Conservation (phyloP, 2,113 vertebrate genomes). For the Alligator mississippiensis region DNA sequence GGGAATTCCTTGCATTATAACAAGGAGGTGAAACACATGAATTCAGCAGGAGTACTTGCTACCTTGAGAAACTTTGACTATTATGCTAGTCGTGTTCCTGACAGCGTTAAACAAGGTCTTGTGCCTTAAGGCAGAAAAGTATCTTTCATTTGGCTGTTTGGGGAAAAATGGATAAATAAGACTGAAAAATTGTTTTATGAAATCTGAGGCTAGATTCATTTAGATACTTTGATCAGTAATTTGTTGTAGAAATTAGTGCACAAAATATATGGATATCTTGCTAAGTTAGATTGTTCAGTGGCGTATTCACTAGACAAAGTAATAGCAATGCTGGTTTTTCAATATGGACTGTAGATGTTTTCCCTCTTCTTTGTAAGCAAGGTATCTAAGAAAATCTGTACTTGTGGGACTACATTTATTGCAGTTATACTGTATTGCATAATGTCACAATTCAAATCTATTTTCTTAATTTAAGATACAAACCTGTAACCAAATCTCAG, state of each 20-base stretch:
- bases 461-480: conserved; percentile 19
- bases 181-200: background rate
- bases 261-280: background rate
- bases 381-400: conserved; percentile 3
- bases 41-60: conserved; percentile 93
- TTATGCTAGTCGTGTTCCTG: conserved; percentile 90
- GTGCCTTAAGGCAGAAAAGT: conserved; percentile 68
- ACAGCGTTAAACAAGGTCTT: conserved; percentile 86
- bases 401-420: background rate
- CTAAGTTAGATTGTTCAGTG: background rate
- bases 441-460: background rate
- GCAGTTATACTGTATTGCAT: background rate
- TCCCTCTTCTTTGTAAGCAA: background rate
- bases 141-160: background rate
- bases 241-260: conserved; percentile 23
- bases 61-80: conserved; percentile 90
- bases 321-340: background rate
- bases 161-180: background rate
- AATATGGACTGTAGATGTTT: background rate
- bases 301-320: background rate
- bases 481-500: background rate
- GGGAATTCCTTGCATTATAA: conserved; percentile 90
- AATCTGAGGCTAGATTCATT: conserved; percentile 33
- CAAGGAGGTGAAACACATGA: conserved; percentile 95
- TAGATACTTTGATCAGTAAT: conserved; percentile 22